A percentile compares a stretch with the other conserved stretches of the same genome.
These are phyloP conservation scores for Metridium senile DNA, from an alignment of 92 coral and sea anemone species.

Conservation along the genomic window DNA sequence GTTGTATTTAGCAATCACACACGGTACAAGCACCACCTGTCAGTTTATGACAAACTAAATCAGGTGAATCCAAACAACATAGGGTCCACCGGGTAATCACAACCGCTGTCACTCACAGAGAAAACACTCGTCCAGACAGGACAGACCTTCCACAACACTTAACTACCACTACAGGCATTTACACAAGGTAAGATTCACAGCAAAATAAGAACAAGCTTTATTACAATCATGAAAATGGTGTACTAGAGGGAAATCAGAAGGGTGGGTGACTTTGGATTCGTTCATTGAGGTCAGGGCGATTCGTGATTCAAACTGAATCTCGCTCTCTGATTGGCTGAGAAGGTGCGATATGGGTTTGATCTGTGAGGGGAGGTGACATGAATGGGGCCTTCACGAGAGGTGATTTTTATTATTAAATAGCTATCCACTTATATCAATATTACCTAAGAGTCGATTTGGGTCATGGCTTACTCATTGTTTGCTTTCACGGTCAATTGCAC, in stretches of 20 bases:
- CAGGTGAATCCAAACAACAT: conserved; percentile 31
- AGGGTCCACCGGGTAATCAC: neutral
- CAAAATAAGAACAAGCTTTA: neutral
- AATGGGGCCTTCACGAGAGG: conserved; percentile 66
- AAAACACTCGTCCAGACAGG: conserved; percentile 25
- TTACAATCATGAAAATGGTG: neutral
- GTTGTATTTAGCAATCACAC: conserved; percentile 52
- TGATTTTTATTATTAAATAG: conserved; percentile 95
- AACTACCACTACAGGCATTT: neutral
- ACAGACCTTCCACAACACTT: conserved; percentile 2
- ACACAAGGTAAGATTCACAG: conserved; percentile 12
- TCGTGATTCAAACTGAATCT: neutral
- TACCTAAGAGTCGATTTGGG: conserved; percentile 95
- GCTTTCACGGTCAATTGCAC: conserved; percentile 76
- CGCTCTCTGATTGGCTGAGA: conserved; percentile 61
- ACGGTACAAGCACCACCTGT: conserved; percentile 65
- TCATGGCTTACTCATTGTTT: conserved; percentile 96
- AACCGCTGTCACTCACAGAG: conserved; percentile 15
- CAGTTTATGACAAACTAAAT: conserved; percentile 37
- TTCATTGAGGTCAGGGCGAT: conserved; percentile 19
- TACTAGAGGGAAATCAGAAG: neutral
- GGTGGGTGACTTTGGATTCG: conserved; percentile 12
- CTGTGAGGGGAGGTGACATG: conserved; percentile 54
- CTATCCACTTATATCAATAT: conserved; percentile 97
- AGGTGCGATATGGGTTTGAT: conserved; percentile 46